phyloP scores from a whole-genome alignment of 2,888 invertebrate genomes.

The Eucera pruinosa region DNA sequence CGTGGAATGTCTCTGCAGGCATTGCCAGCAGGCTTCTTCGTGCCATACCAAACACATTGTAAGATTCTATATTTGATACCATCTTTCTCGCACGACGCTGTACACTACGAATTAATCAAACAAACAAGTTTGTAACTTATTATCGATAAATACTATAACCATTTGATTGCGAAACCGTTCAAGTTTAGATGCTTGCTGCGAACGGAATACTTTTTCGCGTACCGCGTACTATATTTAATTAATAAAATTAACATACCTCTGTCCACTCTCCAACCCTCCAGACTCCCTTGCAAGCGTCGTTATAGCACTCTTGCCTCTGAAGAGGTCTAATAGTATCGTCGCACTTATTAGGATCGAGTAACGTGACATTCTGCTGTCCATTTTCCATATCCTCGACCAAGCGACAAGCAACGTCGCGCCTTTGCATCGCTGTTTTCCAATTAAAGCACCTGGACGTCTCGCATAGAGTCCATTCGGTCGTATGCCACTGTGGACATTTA shows the following conservation, averaged over 20 bases:
- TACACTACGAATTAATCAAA: slow-evolving; percentile 88
- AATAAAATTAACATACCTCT: slow-evolving; percentile 88
- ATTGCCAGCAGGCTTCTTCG: slow-evolving; percentile 92
- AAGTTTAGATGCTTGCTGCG: too few relatives aligned
- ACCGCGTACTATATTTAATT: too few relatives aligned
- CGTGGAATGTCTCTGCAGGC: slow-evolving; percentile 92
- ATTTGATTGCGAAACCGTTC: too few relatives aligned
- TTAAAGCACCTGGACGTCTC: slow-evolving; percentile 90
- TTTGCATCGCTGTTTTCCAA: slow-evolving; percentile 91
- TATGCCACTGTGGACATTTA: slow-evolving; percentile 90
- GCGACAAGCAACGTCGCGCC: slow-evolving; percentile 88
- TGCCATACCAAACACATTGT: slow-evolving; percentile 96
- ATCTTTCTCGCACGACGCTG: slow-evolving; percentile 91
- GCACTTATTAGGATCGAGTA: slow-evolving; percentile 87
- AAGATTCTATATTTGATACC: slow-evolving; percentile 95
- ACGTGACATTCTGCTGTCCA: slow-evolving; percentile 85
- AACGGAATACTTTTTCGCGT: too few relatives aligned
- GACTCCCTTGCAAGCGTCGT: slow-evolving; percentile 92
- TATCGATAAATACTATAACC: too few relatives aligned
- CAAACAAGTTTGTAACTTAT: neutral
- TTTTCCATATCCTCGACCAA: slow-evolving; percentile 84
- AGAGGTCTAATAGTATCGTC: slow-evolving; percentile 90
- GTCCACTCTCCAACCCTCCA: slow-evolving; percentile 98
- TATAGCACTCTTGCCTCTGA: slow-evolving; percentile 92
- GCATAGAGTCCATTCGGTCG: slow-evolving; percentile 90